Conservation (phyloP, 2,888 invertebrate genomes). For the Steinernema carpocapsae region DNA sequence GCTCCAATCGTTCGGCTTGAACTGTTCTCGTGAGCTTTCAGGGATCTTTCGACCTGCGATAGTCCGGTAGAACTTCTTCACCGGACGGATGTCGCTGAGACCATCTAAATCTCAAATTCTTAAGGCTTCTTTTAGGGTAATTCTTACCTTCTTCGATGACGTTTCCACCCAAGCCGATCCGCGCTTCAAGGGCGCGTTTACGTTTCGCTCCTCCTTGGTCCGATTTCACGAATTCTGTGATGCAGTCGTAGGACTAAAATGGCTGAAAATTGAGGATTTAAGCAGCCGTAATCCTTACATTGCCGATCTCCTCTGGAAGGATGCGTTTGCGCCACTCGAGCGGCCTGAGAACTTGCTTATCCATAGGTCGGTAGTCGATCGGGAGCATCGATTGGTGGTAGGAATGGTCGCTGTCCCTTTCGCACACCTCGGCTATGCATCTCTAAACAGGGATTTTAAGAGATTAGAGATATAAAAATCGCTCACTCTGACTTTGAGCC, state of each 20-base stretch:
- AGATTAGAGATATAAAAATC: neutral
- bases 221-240: slow-evolving; percentile 3
- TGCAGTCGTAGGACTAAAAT: slow-evolving; percentile 20
- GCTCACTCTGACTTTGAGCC: slow-evolving; percentile 6
- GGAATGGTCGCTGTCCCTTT: neutral
- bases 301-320: neutral
- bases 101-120: neutral
- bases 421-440: slow-evolving; percentile 13
- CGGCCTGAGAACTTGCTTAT: neutral
- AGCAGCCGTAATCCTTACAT: neutral
- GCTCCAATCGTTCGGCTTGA: neutral
- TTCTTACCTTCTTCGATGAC: slow-evolving; percentile 13
- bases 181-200: slow-evolving; percentile 13
- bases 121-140: neutral
- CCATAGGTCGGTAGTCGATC: neutral
- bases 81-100: neutral
- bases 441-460: neutral
- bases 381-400: neutral
- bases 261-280: neutral
- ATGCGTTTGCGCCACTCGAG: slow-evolving; percentile 20
- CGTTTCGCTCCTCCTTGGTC: neutral
- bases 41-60: neutral
- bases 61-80: neutral
- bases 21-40: neutral
- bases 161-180: slow-evolving; percentile 1